Percentiles rank a stretch among this genome's conserved stretches.
Conservation (phyloP, 2,888 invertebrate genomes). For the Cataglyphis cursor region DNA sequence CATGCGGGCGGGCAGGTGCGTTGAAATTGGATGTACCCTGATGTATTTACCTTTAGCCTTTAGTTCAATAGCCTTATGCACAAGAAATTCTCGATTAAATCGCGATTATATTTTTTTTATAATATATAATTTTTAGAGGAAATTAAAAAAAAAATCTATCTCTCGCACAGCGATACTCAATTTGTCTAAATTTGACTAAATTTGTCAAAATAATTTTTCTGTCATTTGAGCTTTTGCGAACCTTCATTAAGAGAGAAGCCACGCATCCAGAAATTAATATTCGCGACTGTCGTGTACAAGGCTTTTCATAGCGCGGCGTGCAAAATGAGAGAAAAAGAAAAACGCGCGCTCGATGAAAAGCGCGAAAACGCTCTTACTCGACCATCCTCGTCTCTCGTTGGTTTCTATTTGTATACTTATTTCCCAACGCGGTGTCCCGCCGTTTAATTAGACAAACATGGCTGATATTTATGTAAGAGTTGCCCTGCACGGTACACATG, state of each 20-base stretch:
- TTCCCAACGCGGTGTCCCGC: not conserved
- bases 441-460: conserved; percentile 53
- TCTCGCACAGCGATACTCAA: not conserved
- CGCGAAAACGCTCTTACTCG: conserved; percentile 24
- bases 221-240: not conserved
- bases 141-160: not conserved
- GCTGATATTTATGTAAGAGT: conserved; percentile 41
- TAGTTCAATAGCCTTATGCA: no score
- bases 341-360: conserved; percentile 35
- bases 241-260: not conserved
- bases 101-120: not conserved
- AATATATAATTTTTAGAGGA: not conserved
- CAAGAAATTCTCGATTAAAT: not conserved
- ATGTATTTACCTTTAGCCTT: not conserved
- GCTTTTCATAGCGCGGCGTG: not conserved
- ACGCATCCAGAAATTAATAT: conserved; percentile 25
- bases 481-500: not conserved
- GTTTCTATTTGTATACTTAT: not conserved
- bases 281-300: not conserved
- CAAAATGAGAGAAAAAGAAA: conserved; percentile 25
- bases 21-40: not conserved
- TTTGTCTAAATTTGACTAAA: not conserved
- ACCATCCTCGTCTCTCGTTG: conserved; percentile 23
- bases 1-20: conserved; percentile 3
- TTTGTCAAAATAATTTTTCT: not conserved